Base-by-base conservation (phyloP, 2,888 invertebrate species). In the Lydus trimaculatus region DNA sequence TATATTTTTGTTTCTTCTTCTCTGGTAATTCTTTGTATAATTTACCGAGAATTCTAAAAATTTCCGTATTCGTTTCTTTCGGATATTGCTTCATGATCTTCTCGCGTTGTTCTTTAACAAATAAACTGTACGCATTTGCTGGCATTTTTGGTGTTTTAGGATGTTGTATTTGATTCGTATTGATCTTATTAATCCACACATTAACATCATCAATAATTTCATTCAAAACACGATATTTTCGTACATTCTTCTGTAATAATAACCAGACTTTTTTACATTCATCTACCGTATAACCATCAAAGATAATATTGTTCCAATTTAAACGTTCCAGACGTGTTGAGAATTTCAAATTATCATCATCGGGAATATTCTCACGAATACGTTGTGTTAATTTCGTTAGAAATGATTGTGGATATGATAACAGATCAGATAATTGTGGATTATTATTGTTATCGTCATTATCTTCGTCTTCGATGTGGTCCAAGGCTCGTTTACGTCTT, bases 171-270 rank as follows among this genome's bases (percentile, higher is more conserved):
- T 23, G 43, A 2, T 43, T n/a, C 13, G 17, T 11, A 13, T 20
- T n/a, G 11, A 59, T 69, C 70, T 85, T 84, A 39, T 81, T 79
- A 1, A 85, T 77, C 86, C 86, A 87, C 33, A 79, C 78, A 70
- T 84, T 83, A 0, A 87, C 87, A 80, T 88, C 88, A 11, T 76
- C 75, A 2, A 87, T 68, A 36, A 88, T 72, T 75, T 88, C 88
- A 4, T 78, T 77, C 61, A 88, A 75, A 7, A 87, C 76, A 25
- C 88, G 80, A 75, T 82, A 87, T 17, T 85, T 80, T 43, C 88
- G 77, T 13, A 87, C 72, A 69, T 85, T 76, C 66, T 84, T 84
- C 65, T 82, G 82, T 17, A 86, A 79, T 15, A 78, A 72, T n/a
- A 77, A 75, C 87, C 87, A 88, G 68, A 85, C 84, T 20, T 82